Percentiles rank a stretch among this genome's conserved stretches.
phyloP scores from a whole-genome alignment of 2,888 invertebrate genomes.

The Macrophya alboannulata region DNA sequence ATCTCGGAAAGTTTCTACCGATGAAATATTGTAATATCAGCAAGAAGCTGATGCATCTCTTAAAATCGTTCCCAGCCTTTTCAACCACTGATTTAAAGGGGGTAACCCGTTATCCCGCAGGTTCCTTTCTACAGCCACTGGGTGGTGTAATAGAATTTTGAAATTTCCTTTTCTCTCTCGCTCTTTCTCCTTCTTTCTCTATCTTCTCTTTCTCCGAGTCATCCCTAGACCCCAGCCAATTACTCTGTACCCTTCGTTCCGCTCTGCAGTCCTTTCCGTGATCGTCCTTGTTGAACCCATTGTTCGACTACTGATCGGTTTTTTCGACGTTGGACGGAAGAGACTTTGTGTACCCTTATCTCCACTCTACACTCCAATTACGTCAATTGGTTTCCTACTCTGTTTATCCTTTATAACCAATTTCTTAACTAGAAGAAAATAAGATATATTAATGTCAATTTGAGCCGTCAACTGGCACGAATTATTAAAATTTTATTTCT shows the following conservation, averaged over 20 bases:
- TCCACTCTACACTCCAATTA: not conserved
- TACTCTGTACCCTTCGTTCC: not conserved
- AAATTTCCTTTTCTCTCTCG: not conserved
- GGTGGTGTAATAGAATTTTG: slow-evolving; percentile 12
- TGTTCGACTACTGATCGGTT: slow-evolving; percentile 28
- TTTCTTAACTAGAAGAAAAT: not conserved
- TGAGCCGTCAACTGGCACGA: not conserved
- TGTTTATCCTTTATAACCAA: slow-evolving; percentile 5
- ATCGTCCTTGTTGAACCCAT: slow-evolving; percentile 20
- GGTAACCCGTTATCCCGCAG: not conserved
- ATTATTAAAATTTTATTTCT: not conserved
- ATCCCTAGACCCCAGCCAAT: slow-evolving; percentile 29
- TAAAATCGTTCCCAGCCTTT: not conserved
- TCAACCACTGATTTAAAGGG: not conserved
- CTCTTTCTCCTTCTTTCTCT: not conserved
- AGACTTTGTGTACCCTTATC: not conserved
- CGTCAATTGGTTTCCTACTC: not conserved
- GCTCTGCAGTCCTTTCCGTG: not conserved
- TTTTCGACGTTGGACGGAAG: not conserved
- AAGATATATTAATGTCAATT: not conserved
- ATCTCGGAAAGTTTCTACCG: not conserved
- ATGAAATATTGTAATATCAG: not conserved
- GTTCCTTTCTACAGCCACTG: not conserved
- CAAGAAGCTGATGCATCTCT: slow-evolving; percentile 10
- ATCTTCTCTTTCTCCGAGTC: not conserved